phyloP scores from a whole-genome alignment of 2,113 vertebrate genomes.

The Melanotaenia duboulayi region DNA sequence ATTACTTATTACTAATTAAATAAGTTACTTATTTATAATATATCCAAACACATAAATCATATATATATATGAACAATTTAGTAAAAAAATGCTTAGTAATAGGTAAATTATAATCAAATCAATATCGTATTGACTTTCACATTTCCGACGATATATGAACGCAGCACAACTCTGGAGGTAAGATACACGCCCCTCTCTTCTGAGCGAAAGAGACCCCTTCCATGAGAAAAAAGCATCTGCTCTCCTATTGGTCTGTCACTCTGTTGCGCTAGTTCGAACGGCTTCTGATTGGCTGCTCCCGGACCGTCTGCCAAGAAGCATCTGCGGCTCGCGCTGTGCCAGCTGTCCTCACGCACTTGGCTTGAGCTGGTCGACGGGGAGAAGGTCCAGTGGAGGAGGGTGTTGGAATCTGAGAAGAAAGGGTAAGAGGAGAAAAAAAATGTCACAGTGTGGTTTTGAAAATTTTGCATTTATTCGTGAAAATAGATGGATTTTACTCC shows the following conservation, averaged over 20 bases:
- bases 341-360: conserved; percentile 71
- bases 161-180: conserved; percentile 32
- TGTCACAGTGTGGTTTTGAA: not conserved
- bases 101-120: too few species aligned
- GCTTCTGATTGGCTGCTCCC: conserved; percentile 57
- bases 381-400: conserved; percentile 21
- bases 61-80: too few species aligned
- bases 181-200: conserved; percentile 58
- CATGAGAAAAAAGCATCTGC: not conserved
- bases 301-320: conserved; percentile 30
- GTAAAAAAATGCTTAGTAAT: too few species aligned
- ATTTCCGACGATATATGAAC: conserved; percentile 40
- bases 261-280: not conserved
- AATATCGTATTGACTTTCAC: not conserved
- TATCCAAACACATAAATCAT: too few species aligned
- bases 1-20: too few species aligned
- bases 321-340: conserved; percentile 67
- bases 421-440: conserved; percentile 38
- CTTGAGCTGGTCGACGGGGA: conserved; percentile 50
- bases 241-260: conserved; percentile 54
- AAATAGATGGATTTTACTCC: not conserved
- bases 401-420: conserved; percentile 30
- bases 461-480: not conserved
- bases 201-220: conserved; percentile 1
- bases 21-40: too few species aligned